These are phyloP conservation scores for Chironomus riparius DNA, from an alignment of 2,888 invertebrate genomes.

Conservation along the genomic window DNA sequence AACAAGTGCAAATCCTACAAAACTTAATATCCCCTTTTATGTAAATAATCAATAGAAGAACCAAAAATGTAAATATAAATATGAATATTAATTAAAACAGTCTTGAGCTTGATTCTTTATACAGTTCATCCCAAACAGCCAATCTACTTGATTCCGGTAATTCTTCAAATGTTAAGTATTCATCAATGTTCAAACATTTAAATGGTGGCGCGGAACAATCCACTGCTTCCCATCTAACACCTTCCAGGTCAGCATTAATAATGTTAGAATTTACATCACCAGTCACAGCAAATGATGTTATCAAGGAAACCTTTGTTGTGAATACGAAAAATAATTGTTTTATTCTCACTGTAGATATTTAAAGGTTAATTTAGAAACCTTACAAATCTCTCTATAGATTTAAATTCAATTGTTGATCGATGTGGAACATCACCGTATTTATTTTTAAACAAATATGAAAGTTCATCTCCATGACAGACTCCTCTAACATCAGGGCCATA, in stretches of 20 bases:
- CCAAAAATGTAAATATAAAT: too few relatives aligned
- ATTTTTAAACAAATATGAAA: conserved; percentile 39
- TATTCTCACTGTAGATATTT: too few relatives aligned
- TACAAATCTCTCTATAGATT: conserved; percentile 12
- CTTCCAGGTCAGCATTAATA: conserved; percentile 32
- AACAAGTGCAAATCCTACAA: too few relatives aligned
- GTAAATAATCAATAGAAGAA: too few relatives aligned
- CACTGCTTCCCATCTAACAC: conserved; percentile 34
- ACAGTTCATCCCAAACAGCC: conserved; percentile 33
- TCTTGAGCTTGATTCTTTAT: neutral
- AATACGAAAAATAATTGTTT: neutral
- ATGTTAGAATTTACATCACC: conserved; percentile 41
- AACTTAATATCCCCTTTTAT: too few relatives aligned
- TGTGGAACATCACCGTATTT: neutral
- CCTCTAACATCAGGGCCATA: conserved; percentile 34
- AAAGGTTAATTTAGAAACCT: neutral
- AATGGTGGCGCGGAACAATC: conserved; percentile 33
- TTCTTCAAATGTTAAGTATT: conserved; percentile 33
- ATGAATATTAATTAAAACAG: neutral
- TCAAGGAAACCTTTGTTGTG: neutral
- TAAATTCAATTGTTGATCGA: conserved; percentile 1
- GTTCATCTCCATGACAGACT: conserved; percentile 40
- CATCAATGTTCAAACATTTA: conserved; percentile 36
- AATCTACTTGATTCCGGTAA: conserved; percentile 37
- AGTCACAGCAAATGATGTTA: conserved; percentile 37